A percentile compares a stretch with the other conserved stretches of the same genome.
Evolutionary conservation across 2,888 invertebrate genomes (phyloP).

Genomic region (Junonia oenone): DNA sequence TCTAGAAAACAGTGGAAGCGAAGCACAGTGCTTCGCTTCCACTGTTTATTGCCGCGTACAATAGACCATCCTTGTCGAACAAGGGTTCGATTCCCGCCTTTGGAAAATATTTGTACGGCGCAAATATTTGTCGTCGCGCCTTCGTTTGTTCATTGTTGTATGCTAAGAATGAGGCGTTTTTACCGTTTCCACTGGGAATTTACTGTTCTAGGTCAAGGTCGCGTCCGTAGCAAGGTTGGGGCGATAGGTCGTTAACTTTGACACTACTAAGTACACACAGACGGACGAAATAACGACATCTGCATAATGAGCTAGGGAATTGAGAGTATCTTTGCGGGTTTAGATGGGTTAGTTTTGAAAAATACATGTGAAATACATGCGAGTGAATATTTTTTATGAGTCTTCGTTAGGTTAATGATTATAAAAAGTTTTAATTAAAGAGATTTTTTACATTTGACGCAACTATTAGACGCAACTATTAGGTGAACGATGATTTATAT

Average conservation of each 20-base stretch:
- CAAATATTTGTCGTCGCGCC: background rate
- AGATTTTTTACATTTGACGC: no score
- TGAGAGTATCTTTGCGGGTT: background rate
- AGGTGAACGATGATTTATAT: no score
- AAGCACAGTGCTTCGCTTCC: no score
- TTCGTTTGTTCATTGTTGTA: background rate
- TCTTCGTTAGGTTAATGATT: no score
- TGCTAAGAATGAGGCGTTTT: background rate
- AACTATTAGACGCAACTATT: no score
- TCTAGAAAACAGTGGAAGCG: no score
- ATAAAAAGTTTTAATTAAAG: no score
- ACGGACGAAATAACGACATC: background rate
- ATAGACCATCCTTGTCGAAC: no score
- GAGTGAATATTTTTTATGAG: no score
- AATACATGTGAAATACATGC: no score
- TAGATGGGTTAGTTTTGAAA: background rate
- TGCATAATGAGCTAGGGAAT: background rate
- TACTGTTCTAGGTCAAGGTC: background rate
- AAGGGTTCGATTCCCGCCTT: no score
- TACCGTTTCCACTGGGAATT: background rate
- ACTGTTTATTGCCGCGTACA: no score
- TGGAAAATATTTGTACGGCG: background rate
- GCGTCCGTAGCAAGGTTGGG: background rate
- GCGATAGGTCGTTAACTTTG: constrained; percentile 3
- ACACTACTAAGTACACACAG: background rate